Percentiles rank a stretch among this genome's conserved stretches.
phyloP scores from a whole-genome alignment of 1,140 invertebrate species.

The Homarus americanus region DNA sequence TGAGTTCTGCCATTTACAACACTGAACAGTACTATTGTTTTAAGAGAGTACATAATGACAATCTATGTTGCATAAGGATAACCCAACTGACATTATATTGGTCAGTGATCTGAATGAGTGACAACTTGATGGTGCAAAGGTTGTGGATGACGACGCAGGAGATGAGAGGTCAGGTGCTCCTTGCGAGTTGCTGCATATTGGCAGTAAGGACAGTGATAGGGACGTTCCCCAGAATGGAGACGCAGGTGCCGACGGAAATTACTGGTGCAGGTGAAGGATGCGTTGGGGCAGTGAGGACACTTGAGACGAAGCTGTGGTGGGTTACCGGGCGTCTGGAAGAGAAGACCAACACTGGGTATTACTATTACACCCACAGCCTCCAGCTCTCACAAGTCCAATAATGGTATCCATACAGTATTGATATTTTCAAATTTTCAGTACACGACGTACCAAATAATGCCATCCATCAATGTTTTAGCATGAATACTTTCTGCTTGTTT shows the following conservation, averaged over 20 bases:
- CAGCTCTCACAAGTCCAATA: neutral
- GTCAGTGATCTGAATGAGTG: conserved; percentile 5
- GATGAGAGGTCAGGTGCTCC: conserved; percentile 67
- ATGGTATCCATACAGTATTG: neutral
- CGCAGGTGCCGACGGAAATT: conserved; percentile 69
- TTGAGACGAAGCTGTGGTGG: conserved; percentile 45
- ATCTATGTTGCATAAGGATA: neutral
- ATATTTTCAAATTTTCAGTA: neutral
- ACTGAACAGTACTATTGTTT: neutral
- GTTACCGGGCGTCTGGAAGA: conserved; percentile 38
- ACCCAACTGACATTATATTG: neutral
- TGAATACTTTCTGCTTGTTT: neutral
- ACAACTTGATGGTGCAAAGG: neutral
- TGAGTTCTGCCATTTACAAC: neutral
- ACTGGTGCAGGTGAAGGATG: conserved; percentile 62
- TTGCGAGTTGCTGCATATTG: conserved; percentile 65
- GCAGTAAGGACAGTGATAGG: conserved; percentile 58
- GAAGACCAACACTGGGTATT: conserved; percentile 48
- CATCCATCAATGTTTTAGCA: neutral
- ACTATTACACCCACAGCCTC: conserved; percentile 34
- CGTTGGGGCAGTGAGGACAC: conserved; percentile 68
- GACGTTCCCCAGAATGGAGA: conserved; percentile 68
- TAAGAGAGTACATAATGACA: neutral
- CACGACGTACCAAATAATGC: neutral
- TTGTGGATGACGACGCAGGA: conserved; percentile 50